Evolutionary conservation across 1,140 invertebrate genomes (phyloP), one percentile per base, ranked within the genome.

Genomic region (Triops cancriformis): DNA sequence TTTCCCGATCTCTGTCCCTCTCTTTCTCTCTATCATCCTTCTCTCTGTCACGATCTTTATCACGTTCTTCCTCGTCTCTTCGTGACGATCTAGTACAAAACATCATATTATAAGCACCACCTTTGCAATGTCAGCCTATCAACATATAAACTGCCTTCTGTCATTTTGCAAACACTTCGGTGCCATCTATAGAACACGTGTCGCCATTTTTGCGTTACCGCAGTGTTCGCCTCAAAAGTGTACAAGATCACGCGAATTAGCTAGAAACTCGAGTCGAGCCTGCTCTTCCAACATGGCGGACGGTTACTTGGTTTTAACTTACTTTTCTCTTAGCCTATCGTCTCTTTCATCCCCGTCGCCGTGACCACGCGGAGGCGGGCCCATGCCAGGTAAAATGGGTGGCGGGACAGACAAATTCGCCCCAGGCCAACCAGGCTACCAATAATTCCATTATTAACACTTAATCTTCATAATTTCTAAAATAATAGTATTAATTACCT

Each of bases 21-120:
- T 81, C 77, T 27, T 78, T 80, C 43, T 72, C 80, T 2, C 80
- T 42, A 72, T 81, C 80, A 28, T 78, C 80, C 14, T 80, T 77
- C 9, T 77, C 74, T n/a, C 78, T 72, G 14, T 73, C 51, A 31
- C 76, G n/a, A 73, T 77, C 80, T n/a, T 42, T 37, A 41, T 81
- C 79, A 18, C 79, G 79, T 42, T 82, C 79, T 4, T 80, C 76
- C 11, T 80, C 77, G 41, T 79, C 64, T 31, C 43, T 31, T 78
- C 74, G 23, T 80, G 78, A 26, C 79, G 76, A 12, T 81, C 79
- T 10, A 79, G 76, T 31, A 18, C 10, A 64, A 64, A 64, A 45
- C n/a, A n/a, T n/a, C n/a, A n/a, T n/a, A n/a, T n/a, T n/a, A n/a
- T n/a, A n/a, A n/a, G n/a, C n/a, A n/a, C n/a, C n/a, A n/a, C n/a